Base-by-base conservation (phyloP, 2,113 vertebrate species). In the Manacus vitellinus region DNA sequence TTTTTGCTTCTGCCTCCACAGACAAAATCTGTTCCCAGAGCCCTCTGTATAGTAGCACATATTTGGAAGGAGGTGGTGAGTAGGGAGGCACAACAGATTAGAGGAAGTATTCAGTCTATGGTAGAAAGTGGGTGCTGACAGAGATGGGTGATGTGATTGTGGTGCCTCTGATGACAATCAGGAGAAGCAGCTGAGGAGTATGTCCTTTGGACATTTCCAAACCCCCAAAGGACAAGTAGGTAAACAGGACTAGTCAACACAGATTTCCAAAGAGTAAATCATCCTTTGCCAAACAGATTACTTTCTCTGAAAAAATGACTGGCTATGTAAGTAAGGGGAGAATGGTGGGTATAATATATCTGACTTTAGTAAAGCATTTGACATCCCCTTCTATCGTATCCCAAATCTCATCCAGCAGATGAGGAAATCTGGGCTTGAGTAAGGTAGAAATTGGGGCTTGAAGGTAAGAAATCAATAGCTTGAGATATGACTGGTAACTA, bases 91-190 rank as follows among this genome's bases (percentile, higher is more conserved):
- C 41, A 89, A 41, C 8, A 51, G 6, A 30, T 88, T 49, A 33
- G 37, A 35, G 15, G 22, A 30, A 84, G 5, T 25, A 51, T 21
- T 87, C 28, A 33, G 37, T 49, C 58, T 0, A 0, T 61, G 41
- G 58, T 24, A 93, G 39, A 12, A 91, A 14, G 30, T 77, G 19
- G 14, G 6, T 76, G 18, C 39, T 76, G 52, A 56, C 9, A 61
- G 56, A 92, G 37, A 44, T 22, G 31, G 31, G 22, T 76, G 67
- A 33, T 72, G 30, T 25, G 72, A 27, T 23, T 56, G 12, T 70
- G 49, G 25, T 62, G 31, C 31, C 37, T 61, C 25, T 72, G 10
- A 68, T 22, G 18, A 89, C 11, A 43, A 51, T 27, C 16, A 31
- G 55, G 35, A 81, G 14, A 77, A 28, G 12, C 9, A 43, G 28